phyloP scores from a whole-genome alignment of 2,797 vertebrate species.

The Pantherophis alleghaniensis region DNA sequence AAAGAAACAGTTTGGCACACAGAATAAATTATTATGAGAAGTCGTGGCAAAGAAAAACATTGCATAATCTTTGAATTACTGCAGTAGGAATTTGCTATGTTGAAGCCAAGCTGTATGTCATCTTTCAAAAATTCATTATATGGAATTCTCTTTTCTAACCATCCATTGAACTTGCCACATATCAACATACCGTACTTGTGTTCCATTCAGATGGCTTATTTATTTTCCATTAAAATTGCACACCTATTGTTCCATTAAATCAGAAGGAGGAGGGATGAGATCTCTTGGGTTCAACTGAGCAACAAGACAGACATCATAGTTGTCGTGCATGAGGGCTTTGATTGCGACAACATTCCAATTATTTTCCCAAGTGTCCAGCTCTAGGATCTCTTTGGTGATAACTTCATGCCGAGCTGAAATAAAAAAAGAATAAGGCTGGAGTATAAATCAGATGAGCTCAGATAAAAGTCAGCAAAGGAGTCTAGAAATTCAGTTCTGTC shows the following conservation, averaged over 20 bases:
- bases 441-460: conserved; percentile 6
- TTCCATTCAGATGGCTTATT: background rate
- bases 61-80: background rate
- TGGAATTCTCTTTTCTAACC: background rate
- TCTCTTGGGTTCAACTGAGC: conserved; percentile 92
- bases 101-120: conserved; percentile 6
- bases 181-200: background rate
- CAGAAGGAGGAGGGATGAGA: conserved; percentile 89
- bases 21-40: background rate
- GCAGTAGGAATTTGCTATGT: background rate
- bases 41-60: background rate
- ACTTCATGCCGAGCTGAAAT: conserved; percentile 90
- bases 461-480: conserved; percentile 9
- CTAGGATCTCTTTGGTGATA: conserved; percentile 93
- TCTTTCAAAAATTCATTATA: background rate
- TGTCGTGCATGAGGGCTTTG: conserved; percentile 91
- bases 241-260: conserved; percentile 71
- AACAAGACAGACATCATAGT: conserved; percentile 94
- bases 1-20: background rate
- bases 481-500: background rate
- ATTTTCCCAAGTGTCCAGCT: conserved; percentile 91
- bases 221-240: conserved; percentile 19
- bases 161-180: background rate
- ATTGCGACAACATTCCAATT: conserved; percentile 88
- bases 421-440: background rate